Conservation (phyloP, 2,797 vertebrate species). For the Eutrigla gurnardus region DNA sequence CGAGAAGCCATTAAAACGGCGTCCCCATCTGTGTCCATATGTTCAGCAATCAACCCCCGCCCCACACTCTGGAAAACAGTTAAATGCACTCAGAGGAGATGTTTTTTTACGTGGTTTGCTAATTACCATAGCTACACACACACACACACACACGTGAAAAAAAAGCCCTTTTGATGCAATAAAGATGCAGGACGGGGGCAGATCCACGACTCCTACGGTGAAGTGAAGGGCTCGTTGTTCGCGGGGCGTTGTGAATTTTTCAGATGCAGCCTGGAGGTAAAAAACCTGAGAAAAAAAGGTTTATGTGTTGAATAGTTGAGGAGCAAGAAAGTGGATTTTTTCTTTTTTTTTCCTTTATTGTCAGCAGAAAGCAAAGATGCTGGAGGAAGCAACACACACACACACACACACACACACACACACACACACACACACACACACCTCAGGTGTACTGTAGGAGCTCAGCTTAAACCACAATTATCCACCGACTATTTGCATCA, state of each 20-base stretch:
- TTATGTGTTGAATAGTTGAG: slow-evolving; percentile 78
- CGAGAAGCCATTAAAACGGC: slow-evolving; percentile 53
- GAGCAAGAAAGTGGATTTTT: slow-evolving; percentile 68
- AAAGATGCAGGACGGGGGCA: slow-evolving; percentile 64
- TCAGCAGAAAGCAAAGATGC: slow-evolving; percentile 67
- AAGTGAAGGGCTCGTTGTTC: slow-evolving; percentile 77
- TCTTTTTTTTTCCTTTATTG: slow-evolving; percentile 68
- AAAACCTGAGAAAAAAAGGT: slow-evolving; percentile 75
- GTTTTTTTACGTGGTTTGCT: slow-evolving; percentile 75
- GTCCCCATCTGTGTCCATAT: slow-evolving; percentile 78
- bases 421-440: slow-evolving; percentile 29
- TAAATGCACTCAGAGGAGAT: slow-evolving; percentile 77
- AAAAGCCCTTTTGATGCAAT: slow-evolving; percentile 75
- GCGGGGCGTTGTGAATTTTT: slow-evolving; percentile 86
- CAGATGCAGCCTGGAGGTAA: slow-evolving; percentile 76
- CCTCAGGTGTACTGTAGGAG: slow-evolving; percentile 63
- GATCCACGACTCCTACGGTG: slow-evolving; percentile 66
- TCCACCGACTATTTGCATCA: slow-evolving; percentile 57
- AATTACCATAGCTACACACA: slow-evolving; percentile 73
- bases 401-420: slow-evolving; percentile 10
- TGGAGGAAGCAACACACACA: slow-evolving; percentile 56
- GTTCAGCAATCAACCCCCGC: slow-evolving; percentile 63
- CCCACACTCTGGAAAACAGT: slow-evolving; percentile 63
- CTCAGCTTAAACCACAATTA: slow-evolving; percentile 68
- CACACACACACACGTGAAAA: background rate